These are phyloP conservation scores for Meriones psammophilus DNA, from an alignment of 2,797 vertebrate genomes.

Conservation along the genomic window DNA sequence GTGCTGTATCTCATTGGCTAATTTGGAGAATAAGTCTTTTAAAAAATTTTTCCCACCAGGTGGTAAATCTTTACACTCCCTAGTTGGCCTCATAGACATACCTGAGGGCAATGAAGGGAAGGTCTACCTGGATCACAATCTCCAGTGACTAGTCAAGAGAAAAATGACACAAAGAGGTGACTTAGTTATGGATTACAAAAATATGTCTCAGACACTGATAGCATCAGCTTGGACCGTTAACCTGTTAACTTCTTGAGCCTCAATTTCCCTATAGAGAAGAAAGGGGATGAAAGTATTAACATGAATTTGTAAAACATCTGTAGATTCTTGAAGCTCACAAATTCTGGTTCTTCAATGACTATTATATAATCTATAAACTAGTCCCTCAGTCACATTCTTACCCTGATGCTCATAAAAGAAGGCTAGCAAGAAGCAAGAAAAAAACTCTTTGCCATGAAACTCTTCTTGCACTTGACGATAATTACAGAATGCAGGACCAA, in stretches of 20 bases:
- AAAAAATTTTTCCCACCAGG: background rate
- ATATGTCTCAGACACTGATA: conserved; percentile 6
- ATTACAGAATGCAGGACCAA: background rate
- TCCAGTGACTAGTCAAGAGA: background rate
- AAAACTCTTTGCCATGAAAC: background rate
- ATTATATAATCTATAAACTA: background rate
- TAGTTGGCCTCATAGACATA: background rate
- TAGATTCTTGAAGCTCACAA: conserved; percentile 32
- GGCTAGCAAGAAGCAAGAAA: background rate
- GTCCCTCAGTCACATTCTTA: background rate
- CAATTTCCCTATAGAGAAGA: background rate
- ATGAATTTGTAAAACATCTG: conserved; percentile 35
- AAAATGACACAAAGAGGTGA: background rate
- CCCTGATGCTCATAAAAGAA: background rate
- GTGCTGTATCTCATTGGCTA: background rate
- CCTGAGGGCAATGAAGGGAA: background rate
- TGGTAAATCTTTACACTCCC: background rate
- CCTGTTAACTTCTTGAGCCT: background rate
- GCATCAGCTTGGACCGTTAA: background rate
- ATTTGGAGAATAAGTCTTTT: background rate
- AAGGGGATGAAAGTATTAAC: background rate
- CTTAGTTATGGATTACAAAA: background rate
- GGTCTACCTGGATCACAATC: background rate
- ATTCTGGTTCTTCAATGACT: background rate
- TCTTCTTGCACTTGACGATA: conserved; percentile 36